These are phyloP conservation scores for Dusona sp. DNA, from an alignment of 2,888 invertebrate species.

Conservation along the genomic window DNA sequence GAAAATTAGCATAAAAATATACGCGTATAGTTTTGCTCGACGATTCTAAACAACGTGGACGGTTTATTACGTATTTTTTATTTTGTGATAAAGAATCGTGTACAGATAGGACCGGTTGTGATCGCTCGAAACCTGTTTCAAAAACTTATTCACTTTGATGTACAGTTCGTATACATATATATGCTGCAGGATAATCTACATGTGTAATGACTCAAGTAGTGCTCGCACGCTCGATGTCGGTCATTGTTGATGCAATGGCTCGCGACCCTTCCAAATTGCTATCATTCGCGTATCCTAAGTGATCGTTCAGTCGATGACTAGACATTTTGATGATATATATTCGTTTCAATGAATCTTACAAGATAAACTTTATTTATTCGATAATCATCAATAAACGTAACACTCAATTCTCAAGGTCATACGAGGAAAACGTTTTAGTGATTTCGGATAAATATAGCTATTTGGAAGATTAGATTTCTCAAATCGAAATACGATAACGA, in stretches of 20 bases:
- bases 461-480: constrained; percentile 44
- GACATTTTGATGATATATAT: constrained; percentile 23
- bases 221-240: constrained; percentile 22
- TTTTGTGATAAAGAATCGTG: constrained; percentile 29
- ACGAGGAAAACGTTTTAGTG: constrained; percentile 3
- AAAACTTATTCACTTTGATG: constrained; percentile 23
- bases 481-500: constrained; percentile 1
- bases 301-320: constrained; percentile 33
- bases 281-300: constrained; percentile 25
- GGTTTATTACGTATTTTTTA: not conserved
- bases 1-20: constrained; percentile 25
- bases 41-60: not conserved
- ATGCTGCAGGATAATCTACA: constrained; percentile 32
- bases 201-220: constrained; percentile 40
- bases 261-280: constrained; percentile 45
- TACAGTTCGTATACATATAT: not conserved
- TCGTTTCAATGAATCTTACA: constrained; percentile 31
- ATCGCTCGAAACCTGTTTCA: constrained; percentile 24
- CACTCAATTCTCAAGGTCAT: constrained; percentile 43
- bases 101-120: constrained; percentile 35
- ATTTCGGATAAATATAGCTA: not conserved
- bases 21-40: not conserved
- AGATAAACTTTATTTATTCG: not conserved
- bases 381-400: constrained; percentile 23
- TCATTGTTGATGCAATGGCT: constrained; percentile 29